phyloP scores from a whole-genome alignment of 2,888 invertebrate genomes.

The Eumerus sabulonum region DNA sequence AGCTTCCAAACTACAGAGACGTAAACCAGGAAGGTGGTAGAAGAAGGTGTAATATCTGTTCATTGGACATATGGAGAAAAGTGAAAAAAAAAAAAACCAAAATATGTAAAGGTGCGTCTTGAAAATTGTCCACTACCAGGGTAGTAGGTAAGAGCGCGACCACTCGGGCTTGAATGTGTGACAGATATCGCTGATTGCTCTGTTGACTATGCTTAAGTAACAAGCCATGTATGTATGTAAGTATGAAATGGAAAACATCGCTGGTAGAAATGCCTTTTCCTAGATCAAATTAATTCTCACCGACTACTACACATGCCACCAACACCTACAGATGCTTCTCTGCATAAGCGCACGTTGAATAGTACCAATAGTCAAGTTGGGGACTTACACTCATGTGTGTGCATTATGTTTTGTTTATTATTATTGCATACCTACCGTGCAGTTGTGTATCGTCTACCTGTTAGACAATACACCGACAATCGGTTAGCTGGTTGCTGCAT shows the following conservation, averaged over 20 bases:
- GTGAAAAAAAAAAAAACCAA: too few species aligned
- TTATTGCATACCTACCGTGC: background rate
- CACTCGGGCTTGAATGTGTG: background rate
- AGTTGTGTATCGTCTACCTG: background rate
- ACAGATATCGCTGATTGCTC: constrained; percentile 48
- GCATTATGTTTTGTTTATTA: constrained; percentile 13
- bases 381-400: constrained; percentile 4
- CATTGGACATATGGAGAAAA: too few species aligned
- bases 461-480: constrained; percentile 40
- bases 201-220: constrained; percentile 11
- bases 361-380: background rate
- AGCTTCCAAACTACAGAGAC: too few species aligned
- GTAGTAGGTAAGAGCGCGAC: background rate
- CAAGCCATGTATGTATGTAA: background rate
- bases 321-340: constrained; percentile 24
- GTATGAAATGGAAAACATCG: constrained; percentile 33
- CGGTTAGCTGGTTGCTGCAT: background rate
- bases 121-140: too few species aligned
- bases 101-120: too few species aligned
- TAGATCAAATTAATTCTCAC: constrained; percentile 37
- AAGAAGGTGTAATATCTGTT: too few species aligned
- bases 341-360: constrained; percentile 8
- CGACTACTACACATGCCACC: constrained; percentile 8
- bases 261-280: constrained; percentile 45
- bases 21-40: too few species aligned